phyloP scores from a whole-genome alignment of 2,888 invertebrate genomes.

The Rhingia campestris region DNA sequence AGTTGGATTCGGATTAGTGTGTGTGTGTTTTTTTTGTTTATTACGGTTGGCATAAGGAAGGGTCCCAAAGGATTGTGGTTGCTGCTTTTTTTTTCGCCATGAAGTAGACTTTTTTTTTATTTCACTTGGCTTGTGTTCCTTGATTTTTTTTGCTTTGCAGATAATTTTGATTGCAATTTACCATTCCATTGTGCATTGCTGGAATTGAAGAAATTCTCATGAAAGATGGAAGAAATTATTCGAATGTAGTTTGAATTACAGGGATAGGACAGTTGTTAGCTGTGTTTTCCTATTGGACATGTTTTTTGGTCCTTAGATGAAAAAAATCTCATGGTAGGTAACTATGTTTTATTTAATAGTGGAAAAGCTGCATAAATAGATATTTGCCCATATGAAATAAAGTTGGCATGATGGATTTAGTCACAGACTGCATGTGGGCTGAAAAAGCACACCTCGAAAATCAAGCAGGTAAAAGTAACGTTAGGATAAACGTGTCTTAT shows the following conservation, averaged over 20 bases:
- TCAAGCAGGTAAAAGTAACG: too few species aligned
- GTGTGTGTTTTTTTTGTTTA: constrained; percentile 9
- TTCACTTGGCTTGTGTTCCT: not conserved
- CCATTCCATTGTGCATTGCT: constrained; percentile 26
- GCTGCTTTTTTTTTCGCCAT: not conserved
- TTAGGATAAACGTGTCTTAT: too few species aligned
- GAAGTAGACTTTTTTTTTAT: not conserved
- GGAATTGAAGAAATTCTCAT: constrained; percentile 32
- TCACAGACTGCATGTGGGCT: too few species aligned
- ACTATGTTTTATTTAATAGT: too few species aligned
- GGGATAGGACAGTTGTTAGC: not conserved
- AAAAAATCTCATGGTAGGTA: too few species aligned
- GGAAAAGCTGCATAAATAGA: too few species aligned
- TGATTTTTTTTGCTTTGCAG: not conserved
- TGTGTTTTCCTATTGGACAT: not conserved
- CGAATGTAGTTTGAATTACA: constrained; percentile 1
- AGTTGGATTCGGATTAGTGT: not conserved
- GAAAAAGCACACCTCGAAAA: too few species aligned
- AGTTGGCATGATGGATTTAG: too few species aligned
- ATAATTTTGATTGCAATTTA: constrained; percentile 12
- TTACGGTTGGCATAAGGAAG: constrained; percentile 10
- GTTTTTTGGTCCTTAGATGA: not conserved
- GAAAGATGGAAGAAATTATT: constrained; percentile 25
- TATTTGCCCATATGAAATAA: too few species aligned
- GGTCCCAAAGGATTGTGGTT: constrained; percentile 41